Base-by-base conservation (phyloP, 1,140 invertebrate genomes). In the Coelopa frigida region DNA sequence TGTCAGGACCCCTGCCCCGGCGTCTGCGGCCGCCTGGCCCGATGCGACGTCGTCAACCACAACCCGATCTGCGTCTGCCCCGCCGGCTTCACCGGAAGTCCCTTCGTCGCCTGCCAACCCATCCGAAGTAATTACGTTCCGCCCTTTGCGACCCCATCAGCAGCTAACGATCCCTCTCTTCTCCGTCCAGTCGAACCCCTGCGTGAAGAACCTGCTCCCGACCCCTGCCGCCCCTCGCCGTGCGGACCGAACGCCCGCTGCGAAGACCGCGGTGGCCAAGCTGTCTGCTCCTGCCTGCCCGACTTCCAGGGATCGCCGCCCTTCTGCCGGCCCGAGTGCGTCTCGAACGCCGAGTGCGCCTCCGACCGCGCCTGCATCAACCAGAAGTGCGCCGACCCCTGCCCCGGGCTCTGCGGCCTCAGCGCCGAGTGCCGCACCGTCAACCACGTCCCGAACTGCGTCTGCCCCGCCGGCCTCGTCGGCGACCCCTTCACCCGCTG, bases 341-440 rank as follows among this genome's bases (percentile, higher is more conserved):
- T 77, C 7, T 82, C 85, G 20, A 87, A 87, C 58, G 78, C 81
- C 32, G 85, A 88, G 54, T 91, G 88, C 72, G 73, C 83, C 0
- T 75, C 81, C 39, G 79, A 87, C 54, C 79, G 80, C 47, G 82
- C 85, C 5, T 92, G 88, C 63, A 83, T 84, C 51, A 77, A 76
- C 22, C 81, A 83, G 53, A 85, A 85, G 68, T 90, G 87, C 60
- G 68, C 76, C 50, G 84, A 89, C 71, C 86, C 87, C 24, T 89
- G 86, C 56, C 70, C 80, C 23, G 82, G 79, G 46, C 75, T 82
- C 31, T 90, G 87, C 57, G 87, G 88, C 36, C 54, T 87, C 0
- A 92, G 91, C 66, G 83, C 88, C 3, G 67, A 89, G 8, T 93
- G 89, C 59, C 78, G 80, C 44, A 80, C 80, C 14, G 74, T 87